Evolutionary conservation across 2,888 invertebrate species (phyloP).

Genomic region (Diarsia dahlii): DNA sequence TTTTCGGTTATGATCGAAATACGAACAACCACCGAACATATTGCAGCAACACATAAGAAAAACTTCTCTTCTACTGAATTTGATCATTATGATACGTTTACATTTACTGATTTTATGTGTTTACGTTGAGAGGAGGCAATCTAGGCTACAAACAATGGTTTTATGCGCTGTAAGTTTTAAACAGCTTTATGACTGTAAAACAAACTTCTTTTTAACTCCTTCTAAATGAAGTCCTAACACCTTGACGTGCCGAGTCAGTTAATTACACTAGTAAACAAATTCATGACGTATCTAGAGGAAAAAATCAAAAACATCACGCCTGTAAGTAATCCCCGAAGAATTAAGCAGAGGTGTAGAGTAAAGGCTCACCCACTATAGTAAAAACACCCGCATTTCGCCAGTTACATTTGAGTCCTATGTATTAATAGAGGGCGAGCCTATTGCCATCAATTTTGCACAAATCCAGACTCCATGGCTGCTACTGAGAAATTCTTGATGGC

Average conservation of each 20-base stretch:
- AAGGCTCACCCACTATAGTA: no score
- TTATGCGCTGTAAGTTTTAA: conserved; percentile 8
- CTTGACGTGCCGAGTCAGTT: conserved; percentile 25
- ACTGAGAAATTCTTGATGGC: no score
- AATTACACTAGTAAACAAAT: conserved; percentile 16
- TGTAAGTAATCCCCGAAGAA: no score
- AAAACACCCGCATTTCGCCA: no score
- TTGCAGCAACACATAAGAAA: background rate
- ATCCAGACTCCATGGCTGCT: no score
- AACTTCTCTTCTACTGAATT: background rate
- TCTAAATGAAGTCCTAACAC: conserved; percentile 46
- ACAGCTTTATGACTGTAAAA: conserved; percentile 36
- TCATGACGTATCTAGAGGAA: background rate
- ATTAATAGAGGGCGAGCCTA: no score
- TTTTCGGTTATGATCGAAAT: background rate
- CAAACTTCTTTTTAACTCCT: conserved; percentile 38
- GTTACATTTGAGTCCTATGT: no score
- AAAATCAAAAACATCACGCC: no score
- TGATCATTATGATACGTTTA: background rate
- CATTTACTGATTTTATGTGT: background rate
- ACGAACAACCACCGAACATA: background rate
- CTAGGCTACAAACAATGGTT: conserved; percentile 15
- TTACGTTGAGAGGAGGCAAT: background rate
- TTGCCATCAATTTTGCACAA: no score
- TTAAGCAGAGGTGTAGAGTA: no score